Base-by-base conservation (phyloP, 2,113 vertebrate species). In the Nerophis ophidion region DNA sequence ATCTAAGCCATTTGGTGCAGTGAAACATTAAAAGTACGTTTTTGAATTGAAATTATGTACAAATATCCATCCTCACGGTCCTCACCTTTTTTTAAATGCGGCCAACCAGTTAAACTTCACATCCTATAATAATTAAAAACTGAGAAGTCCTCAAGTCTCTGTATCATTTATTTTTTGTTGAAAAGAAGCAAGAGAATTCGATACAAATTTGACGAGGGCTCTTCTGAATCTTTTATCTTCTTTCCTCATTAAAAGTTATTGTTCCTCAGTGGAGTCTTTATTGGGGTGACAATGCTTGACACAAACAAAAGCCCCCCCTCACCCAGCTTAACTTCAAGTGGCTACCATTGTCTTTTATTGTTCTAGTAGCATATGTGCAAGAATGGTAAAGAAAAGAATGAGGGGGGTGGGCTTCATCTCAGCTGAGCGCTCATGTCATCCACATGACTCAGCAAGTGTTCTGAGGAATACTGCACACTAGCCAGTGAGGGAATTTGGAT, bases 271-370 rank as follows among this genome's bases (percentile, higher is more conserved):
- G 11, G 54, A 6, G 58, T 48, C 63, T 65, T 72, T 72, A 66
- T 74, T 54, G 35, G 36, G 51, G 40, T 71, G 72, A 84, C 83
- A 81, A 83, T 82, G 67, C 75, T 84, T 82, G 84, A 89, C 74
- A 82, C 80, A 51, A 74, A 85, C 84, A 88, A 89, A 77, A 73
- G 79, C 51, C 63, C 4, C 53, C 68, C 75, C 73, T 66, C 58
- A 56, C 69, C 48, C 70, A 75, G 68, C 67, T 87, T 85, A 75
- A 81, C 82, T 82, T 79, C 66, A 82, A 89, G 85, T 82, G 59
- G 57, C 71, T 70, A 6, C 72, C 50, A 72, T 85, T 82, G 83
- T 86, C 59, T 16, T 46, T 74, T 53, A 77, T 87, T 82, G 85
- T 81, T 63, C 61, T 51, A 55, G 66, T 60, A 75, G 83, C 78